Percentiles rank a stretch among this genome's conserved stretches.
These are phyloP conservation scores for Acrossocheilus fasciatus DNA, from an alignment of 2,797 vertebrate genomes.

Conservation along the genomic window DNA sequence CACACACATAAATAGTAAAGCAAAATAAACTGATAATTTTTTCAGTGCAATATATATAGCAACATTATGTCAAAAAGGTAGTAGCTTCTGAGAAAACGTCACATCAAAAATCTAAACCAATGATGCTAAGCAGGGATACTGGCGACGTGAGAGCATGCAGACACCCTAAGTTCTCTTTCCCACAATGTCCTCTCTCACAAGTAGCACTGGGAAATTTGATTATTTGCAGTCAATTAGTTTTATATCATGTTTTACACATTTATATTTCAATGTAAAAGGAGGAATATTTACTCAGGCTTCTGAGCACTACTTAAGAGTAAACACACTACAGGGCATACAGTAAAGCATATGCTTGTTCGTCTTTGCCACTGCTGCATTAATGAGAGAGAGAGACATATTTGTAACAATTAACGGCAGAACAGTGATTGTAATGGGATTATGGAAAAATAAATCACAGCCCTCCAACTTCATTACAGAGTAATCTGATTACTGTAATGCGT, in stretches of 20 bases:
- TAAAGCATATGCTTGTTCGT: neutral
- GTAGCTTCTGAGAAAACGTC: neutral
- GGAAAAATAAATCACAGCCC: slow-evolving; percentile 27
- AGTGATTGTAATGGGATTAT: slow-evolving; percentile 5
- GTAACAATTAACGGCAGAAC: neutral
- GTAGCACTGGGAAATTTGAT: neutral
- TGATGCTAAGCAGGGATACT: slow-evolving; percentile 30
- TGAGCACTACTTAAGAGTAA: neutral
- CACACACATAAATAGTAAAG: too few relatives aligned
- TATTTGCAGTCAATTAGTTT: neutral
- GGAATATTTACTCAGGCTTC: neutral
- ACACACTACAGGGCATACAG: neutral
- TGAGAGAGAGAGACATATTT: too few relatives aligned
- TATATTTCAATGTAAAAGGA: neutral
- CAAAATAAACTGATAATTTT: too few relatives aligned
- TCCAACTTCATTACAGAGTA: slow-evolving; percentile 1
- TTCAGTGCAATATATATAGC: neutral
- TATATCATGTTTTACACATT: neutral
- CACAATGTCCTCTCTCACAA: neutral
- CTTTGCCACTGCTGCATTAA: neutral
- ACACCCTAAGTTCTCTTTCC: neutral
- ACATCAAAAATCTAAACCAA: neutral
- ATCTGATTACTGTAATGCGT: slow-evolving; percentile 46
- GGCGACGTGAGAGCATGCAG: neutral
- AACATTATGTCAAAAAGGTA: neutral